A percentile compares a stretch with the other conserved stretches of the same genome.
phyloP scores from a whole-genome alignment of 2,797 vertebrate species.

The Mus caroli region DNA sequence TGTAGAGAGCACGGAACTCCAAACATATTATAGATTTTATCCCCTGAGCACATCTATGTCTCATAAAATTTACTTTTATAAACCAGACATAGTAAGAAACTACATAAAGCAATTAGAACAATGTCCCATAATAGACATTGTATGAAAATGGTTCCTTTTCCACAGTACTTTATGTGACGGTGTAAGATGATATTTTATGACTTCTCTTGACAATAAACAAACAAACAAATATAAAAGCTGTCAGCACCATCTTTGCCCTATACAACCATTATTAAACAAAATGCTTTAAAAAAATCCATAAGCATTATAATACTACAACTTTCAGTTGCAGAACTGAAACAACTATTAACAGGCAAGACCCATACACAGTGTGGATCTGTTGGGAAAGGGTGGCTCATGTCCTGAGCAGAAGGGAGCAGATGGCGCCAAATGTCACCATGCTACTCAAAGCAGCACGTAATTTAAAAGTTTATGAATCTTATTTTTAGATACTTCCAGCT shows the following conservation, averaged over 20 bases:
- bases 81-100: neutral
- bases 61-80: neutral
- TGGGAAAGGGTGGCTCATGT: neutral
- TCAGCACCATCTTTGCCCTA: neutral
- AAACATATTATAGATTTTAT: no score
- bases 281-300: neutral
- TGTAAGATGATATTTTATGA: neutral
- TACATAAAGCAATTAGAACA: neutral
- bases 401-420: neutral
- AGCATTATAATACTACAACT: neutral
- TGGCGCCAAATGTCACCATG: neutral
- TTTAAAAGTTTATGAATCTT: neutral
- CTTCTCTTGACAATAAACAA: neutral
- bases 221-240: neutral
- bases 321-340: neutral
- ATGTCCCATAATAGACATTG: neutral
- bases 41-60: neutral
- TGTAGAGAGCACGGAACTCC: neutral
- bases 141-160: neutral
- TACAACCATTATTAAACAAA: neutral
- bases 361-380: neutral
- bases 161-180: neutral
- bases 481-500: neutral
- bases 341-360: neutral
- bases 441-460: neutral